Evolutionary conservation across 1,140 invertebrate genomes (phyloP), one percentile per base, ranked within the genome.

Genomic region (Galendromus occidentalis): DNA sequence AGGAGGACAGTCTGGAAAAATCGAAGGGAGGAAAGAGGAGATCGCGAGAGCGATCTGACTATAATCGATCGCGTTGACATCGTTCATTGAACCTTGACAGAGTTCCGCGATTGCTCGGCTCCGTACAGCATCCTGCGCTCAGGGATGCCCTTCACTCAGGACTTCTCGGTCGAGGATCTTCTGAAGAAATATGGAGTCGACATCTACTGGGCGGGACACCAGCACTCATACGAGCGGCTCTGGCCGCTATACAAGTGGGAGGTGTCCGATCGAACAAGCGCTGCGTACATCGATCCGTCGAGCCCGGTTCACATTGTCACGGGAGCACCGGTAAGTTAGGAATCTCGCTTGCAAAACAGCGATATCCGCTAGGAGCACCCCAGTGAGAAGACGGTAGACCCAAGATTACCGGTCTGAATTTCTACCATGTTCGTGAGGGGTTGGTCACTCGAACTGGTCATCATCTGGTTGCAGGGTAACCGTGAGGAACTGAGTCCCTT

Each of bases 251-350:
- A 91, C 75, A 83, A 97, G 73, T 81, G 83, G 67, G 81, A 81
- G 65, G 84, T 84, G 70, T 73, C 70, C 47, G 92, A 92, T 76
- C 86, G 82, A 25, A 73, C 76, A 7, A 75, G 81, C 6, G 75
- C 80, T 29, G 90, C 91, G 0, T 96, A 96, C 74, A 80, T 75
- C 17, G 91, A 96, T 77, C 86, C 83, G 68, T 82, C 81, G 71
- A 92, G 90, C 5, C 90, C 92, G 0, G 85, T 97, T 0, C 94
- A 98, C 72, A 83, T 98, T 42, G 81, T 87, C 39, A 91, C 90
- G 7, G 93, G 92, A 42, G 93, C 91, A 1, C 92, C 92, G 0
- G 91, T 83, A 75, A 76, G 78, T n/a, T n/a, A n/a, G n/a, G n/a
- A n/a, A n/a, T n/a, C n/a, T n/a, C n/a, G n/a, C n/a, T n/a, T n/a